Evolutionary conservation across 2,797 vertebrate genomes (phyloP).

Genomic region (Microhierax caerulescens): DNA sequence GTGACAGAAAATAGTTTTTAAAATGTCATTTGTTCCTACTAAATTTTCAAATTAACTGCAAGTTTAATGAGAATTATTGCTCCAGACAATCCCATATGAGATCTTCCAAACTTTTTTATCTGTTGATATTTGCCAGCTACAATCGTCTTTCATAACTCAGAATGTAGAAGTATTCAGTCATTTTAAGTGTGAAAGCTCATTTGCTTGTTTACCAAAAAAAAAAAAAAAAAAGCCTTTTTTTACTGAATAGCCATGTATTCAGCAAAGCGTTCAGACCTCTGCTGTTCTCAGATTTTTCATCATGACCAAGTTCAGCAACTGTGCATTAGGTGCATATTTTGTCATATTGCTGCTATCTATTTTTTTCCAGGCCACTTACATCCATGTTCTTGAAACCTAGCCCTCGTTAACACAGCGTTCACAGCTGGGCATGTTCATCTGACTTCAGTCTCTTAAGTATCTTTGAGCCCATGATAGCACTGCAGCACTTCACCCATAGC

Average conservation of each 20-base stretch:
- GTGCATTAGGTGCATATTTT: neutral
- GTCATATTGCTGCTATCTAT: neutral
- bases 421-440: neutral
- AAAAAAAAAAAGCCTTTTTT: neutral
- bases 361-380: neutral
- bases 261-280: neutral
- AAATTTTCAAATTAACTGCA: conserved; percentile 44
- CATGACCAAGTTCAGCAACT: neutral
- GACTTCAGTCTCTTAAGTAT: accelerated
- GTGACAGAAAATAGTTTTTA: conserved; percentile 27
- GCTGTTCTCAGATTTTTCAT: neutral
- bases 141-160: neutral
- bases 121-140: conserved; percentile 8
- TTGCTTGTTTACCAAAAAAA: neutral
- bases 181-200: neutral
- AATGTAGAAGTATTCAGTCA: neutral
- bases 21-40: conserved; percentile 34
- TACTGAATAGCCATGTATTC: neutral
- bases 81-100: conserved; percentile 30
- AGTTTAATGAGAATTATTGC: conserved; percentile 50
- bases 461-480: neutral
- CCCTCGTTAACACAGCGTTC: accelerated
- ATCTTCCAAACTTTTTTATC: conserved; percentile 42
- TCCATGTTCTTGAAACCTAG: too few relatives aligned
- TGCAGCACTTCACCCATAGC: neutral